Conservation (phyloP, 1,140 invertebrate species). For the Planococcus citri region DNA sequence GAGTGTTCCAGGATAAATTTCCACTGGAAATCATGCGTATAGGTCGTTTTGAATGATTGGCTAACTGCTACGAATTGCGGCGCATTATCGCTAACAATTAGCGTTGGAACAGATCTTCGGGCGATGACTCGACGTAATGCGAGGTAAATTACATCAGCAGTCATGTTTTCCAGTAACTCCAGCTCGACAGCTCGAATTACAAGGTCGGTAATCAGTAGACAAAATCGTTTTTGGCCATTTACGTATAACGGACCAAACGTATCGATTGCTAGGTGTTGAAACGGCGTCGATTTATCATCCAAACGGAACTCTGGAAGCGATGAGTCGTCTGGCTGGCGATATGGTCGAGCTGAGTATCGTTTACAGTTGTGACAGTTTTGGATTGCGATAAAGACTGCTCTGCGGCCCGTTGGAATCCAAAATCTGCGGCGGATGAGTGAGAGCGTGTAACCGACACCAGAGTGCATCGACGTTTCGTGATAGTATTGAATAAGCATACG, state of each 20-base stretch:
- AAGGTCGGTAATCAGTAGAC: no score
- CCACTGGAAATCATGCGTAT: no score
- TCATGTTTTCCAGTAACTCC: no score
- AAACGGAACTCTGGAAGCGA: not conserved
- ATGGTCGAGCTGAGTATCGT: not conserved
- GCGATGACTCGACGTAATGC: no score
- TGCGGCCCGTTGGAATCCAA: not conserved
- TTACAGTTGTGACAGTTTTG: not conserved
- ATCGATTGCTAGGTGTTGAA: not conserved
- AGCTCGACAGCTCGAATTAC: no score
- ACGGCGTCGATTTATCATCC: not conserved
- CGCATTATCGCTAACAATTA: no score
- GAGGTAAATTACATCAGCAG: no score
- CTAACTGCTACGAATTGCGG: no score
- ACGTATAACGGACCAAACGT: not conserved
- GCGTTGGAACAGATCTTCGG: no score
- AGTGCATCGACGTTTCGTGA: not conserved
- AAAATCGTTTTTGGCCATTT: no score
- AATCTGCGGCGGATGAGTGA: not conserved
- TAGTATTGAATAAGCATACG: not conserved
- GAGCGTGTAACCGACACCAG: not conserved
- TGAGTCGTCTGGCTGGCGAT: not conserved
- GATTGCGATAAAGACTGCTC: not conserved
- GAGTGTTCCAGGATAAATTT: no score
- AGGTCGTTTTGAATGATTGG: no score